Percentiles rank a stretch among this genome's conserved stretches.
Conservation (phyloP, 1,140 invertebrate genomes). For the Nasonia vitripennis region DNA sequence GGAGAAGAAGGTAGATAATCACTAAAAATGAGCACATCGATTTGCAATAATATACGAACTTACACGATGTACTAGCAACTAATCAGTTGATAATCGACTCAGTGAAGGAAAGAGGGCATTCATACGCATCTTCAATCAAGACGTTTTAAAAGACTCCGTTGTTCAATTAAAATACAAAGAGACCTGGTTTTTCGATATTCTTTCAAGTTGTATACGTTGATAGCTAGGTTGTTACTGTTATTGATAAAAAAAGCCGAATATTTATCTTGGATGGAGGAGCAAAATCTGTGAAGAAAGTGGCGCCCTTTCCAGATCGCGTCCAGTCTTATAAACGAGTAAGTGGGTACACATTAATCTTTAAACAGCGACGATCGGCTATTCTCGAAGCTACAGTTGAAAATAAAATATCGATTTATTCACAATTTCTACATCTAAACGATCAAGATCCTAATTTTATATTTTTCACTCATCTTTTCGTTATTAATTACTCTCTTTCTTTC, state of each 20-base stretch:
- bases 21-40: slow-evolving; percentile 68
- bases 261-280: background rate
- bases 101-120: slow-evolving; percentile 56
- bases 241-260: slow-evolving; percentile 10
- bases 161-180: slow-evolving; percentile 2
- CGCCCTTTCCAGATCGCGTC: slow-evolving; percentile 47
- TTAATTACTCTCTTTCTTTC: slow-evolving; percentile 60
- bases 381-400: slow-evolving; percentile 53
- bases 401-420: slow-evolving; percentile 41
- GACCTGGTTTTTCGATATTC: background rate
- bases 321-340: slow-evolving; percentile 59
- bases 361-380: slow-evolving; percentile 56
- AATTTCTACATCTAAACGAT: slow-evolving; percentile 40
- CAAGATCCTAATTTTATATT: slow-evolving; percentile 40
- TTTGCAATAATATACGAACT: slow-evolving; percentile 67
- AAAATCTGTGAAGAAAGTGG: slow-evolving; percentile 4
- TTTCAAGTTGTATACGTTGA: background rate
- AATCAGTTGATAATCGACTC: slow-evolving; percentile 64
- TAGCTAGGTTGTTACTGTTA: background rate
- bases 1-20: slow-evolving; percentile 54
- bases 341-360: slow-evolving; percentile 59
- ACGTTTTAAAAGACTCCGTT: slow-evolving; percentile 36
- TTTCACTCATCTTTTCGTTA: slow-evolving; percentile 40
- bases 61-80: slow-evolving; percentile 65
- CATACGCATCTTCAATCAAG: slow-evolving; percentile 47